phyloP scores from a whole-genome alignment of 2,797 vertebrate species.

The Threskiornis aethiopicus region DNA sequence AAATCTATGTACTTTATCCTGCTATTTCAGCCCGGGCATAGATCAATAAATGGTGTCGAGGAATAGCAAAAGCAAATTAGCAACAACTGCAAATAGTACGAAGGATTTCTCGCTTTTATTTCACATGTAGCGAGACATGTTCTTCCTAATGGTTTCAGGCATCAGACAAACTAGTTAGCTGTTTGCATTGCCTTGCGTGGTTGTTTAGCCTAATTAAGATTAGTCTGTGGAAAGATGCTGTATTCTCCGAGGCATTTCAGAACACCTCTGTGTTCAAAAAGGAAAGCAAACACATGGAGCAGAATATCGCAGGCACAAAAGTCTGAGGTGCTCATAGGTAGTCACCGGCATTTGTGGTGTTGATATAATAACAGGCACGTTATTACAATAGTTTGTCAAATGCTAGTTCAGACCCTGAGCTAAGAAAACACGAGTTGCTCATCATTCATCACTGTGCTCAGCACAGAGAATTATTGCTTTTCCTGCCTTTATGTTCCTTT shows the following conservation, averaged over 20 bases:
- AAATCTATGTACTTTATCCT: conserved; percentile 41
- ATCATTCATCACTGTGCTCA: background rate
- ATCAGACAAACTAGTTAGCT: background rate
- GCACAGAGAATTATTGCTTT: background rate
- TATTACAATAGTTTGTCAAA: background rate
- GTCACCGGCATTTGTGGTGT: background rate
- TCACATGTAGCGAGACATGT: background rate
- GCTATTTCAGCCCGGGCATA: background rate
- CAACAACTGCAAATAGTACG: background rate
- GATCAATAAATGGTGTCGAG: background rate
- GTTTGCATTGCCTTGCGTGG: background rate
- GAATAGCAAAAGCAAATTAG: background rate
- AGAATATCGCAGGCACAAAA: background rate
- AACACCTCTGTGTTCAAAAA: background rate
- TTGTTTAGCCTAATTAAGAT: background rate
- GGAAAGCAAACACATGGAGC: background rate
- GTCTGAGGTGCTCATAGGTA: background rate
- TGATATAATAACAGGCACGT: background rate
- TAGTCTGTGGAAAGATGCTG: background rate
- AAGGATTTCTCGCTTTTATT: background rate
- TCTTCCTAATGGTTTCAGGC: background rate
- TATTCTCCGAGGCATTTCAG: background rate
- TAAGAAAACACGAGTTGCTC: background rate
- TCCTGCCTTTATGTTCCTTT: background rate
- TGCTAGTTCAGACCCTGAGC: background rate